A percentile compares a stretch with the other conserved stretches of the same genome.
phyloP scores from a whole-genome alignment of 2,113 vertebrate genomes.

The Callospermophilus lateralis region DNA sequence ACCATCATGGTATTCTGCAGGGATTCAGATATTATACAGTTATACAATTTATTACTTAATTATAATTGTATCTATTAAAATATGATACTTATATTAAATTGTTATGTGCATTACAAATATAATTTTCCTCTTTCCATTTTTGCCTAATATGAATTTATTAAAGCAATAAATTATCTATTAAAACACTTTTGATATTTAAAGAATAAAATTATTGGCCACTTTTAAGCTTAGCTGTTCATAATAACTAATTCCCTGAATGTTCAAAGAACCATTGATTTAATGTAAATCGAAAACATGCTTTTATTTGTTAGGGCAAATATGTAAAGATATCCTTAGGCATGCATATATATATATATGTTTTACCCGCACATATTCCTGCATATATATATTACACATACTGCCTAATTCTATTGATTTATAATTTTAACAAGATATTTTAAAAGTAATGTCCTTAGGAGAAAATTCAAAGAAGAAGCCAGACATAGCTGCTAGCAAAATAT shows the following conservation, averaged over 20 bases:
- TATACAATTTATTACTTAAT: constrained; percentile 57
- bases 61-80: neutral
- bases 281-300: neutral
- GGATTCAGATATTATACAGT: neutral
- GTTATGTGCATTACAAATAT: neutral
- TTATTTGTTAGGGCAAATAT: constrained; percentile 40
- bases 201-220: neutral
- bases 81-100: neutral
- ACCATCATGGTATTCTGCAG: neutral
- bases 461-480: constrained; percentile 54
- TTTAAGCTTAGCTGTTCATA: constrained; percentile 13
- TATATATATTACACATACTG: neutral
- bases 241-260: constrained; percentile 3
- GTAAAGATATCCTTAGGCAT: neutral
- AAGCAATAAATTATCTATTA: constrained; percentile 10
- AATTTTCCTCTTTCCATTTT: constrained; percentile 57
- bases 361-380: neutral
- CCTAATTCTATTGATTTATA: constrained; percentile 60
- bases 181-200: constrained; percentile 18
- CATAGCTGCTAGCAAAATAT: constrained; percentile 76
- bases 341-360: neutral
- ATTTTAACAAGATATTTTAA: constrained; percentile 57
- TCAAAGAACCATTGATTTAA: constrained; percentile 13
- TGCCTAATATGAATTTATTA: constrained; percentile 42
- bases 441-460: constrained; percentile 54